Conservation (phyloP, 2,113 vertebrate species). For the Limnothrissa miodon region DNA sequence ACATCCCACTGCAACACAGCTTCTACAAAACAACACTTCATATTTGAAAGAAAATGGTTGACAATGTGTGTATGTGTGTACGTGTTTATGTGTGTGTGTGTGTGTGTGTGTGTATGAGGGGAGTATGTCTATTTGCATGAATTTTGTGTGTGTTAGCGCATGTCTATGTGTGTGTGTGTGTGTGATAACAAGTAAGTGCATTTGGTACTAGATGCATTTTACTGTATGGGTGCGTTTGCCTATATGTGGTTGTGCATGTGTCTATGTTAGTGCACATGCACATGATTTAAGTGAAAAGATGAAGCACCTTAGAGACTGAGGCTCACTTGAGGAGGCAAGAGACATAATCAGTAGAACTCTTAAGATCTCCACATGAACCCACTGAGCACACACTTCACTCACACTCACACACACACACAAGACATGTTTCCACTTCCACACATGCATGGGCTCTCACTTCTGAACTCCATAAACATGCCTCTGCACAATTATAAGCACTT, state of each 20-base stretch:
- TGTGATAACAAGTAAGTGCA: slow-evolving; percentile 16
- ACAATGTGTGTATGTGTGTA: not conserved
- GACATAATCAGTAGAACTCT: not conserved
- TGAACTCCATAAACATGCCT: not conserved
- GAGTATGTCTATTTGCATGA: not conserved
- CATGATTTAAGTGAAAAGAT: slow-evolving; percentile 46
- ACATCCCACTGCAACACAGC: not conserved
- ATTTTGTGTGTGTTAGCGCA: not conserved
- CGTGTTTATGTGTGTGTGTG: not conserved
- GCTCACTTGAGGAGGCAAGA: not conserved
- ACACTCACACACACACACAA: not conserved
- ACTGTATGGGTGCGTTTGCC: slow-evolving; percentile 27
- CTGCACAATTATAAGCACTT: not conserved
- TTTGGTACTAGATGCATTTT: too few species aligned
- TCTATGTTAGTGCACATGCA: slow-evolving; percentile 24
- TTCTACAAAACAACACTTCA: not conserved
- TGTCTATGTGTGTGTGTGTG: not conserved
- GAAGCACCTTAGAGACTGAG: not conserved
- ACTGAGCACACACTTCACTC: not conserved
- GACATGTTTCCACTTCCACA: not conserved
- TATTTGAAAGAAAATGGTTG: not conserved
- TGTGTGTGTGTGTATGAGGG: not conserved
- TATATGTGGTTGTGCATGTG: slow-evolving; percentile 20
- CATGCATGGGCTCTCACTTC: not conserved
- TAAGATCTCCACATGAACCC: not conserved